A percentile compares a stretch with the other conserved stretches of the same genome.
These are phyloP conservation scores for Rosalia funebris DNA, from an alignment of 2,888 invertebrate genomes.

Conservation along the genomic window DNA sequence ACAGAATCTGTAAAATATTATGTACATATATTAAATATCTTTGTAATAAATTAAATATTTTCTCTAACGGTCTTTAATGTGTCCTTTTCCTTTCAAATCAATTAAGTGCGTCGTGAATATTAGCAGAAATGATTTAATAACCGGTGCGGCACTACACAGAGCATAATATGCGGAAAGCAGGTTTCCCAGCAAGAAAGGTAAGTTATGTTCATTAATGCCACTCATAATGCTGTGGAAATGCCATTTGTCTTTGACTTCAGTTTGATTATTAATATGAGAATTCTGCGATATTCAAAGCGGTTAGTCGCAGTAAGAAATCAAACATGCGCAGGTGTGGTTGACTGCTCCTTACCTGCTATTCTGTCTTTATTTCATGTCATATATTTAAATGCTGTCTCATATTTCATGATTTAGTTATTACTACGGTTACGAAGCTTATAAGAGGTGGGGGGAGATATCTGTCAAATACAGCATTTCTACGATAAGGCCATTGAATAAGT, in stretches of 20 bases:
- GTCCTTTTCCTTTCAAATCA: too few species aligned
- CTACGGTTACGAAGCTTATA: not conserved
- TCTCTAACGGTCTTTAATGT: not conserved
- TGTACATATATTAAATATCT: not conserved
- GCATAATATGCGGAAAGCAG: not conserved
- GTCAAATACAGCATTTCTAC: too few species aligned
- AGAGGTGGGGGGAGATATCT: not conserved
- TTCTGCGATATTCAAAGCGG: constrained; percentile 13
- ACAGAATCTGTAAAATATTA: too few species aligned
- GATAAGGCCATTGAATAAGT: too few species aligned
- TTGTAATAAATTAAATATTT: not conserved
- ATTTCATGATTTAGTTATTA: not conserved
- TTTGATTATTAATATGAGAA: constrained; percentile 37
- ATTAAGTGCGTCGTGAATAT: too few species aligned
- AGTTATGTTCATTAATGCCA: constrained; percentile 30
- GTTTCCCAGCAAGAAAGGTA: constrained; percentile 9
- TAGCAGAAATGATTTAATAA: too few species aligned
- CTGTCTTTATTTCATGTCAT: constrained; percentile 19
- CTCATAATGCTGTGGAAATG: constrained; percentile 25
- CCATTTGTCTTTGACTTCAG: constrained; percentile 32
- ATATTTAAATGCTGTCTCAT: not conserved
- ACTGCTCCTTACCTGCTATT: constrained; percentile 29
- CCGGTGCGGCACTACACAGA: too few species aligned
- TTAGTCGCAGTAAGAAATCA: constrained; percentile 32
- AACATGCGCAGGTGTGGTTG: constrained; percentile 40